Percentiles rank a stretch among this genome's conserved stretches.
Evolutionary conservation across 2,113 vertebrate genomes (phyloP).

Genomic region (Procapra przewalskii): DNA sequence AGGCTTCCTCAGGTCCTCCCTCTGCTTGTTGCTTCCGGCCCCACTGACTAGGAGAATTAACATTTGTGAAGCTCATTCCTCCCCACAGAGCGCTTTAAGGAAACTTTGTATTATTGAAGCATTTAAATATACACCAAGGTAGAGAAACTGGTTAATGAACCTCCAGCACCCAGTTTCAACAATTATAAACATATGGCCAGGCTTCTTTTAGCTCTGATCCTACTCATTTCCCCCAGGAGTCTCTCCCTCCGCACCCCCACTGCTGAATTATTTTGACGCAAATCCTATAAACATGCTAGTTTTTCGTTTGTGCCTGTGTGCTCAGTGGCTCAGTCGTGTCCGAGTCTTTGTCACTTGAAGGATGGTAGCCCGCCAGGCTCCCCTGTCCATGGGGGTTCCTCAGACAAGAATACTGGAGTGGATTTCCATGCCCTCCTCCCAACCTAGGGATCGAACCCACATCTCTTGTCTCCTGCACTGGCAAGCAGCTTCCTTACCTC

Average conservation of each 20-base stretch:
- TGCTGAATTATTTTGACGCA: neutral
- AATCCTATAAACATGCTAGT: neutral
- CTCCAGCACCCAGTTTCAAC: neutral
- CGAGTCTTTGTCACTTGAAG: neutral
- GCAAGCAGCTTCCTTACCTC: neutral
- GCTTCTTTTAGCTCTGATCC: neutral
- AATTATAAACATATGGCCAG: neutral
- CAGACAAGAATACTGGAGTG: neutral
- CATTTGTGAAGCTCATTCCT: neutral
- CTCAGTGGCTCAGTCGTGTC: neutral
- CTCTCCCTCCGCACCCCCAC: accelerated
- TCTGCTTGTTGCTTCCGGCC: neutral
- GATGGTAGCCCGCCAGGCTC: neutral
- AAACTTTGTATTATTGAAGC: slow-evolving; percentile 50
- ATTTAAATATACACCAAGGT: slow-evolving; percentile 19
- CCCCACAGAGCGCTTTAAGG: slow-evolving; percentile 20
- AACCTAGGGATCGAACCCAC: neutral
- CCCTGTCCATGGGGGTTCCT: neutral
- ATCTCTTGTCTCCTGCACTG: neutral
- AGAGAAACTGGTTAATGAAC: neutral
- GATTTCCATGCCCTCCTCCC: neutral
- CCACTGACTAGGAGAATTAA: neutral
- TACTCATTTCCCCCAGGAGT: neutral
- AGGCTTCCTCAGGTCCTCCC: neutral
- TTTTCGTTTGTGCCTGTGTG: neutral